These are phyloP conservation scores for Pimpla rufipes DNA, from an alignment of 2,888 invertebrate species.

Conservation along the genomic window DNA sequence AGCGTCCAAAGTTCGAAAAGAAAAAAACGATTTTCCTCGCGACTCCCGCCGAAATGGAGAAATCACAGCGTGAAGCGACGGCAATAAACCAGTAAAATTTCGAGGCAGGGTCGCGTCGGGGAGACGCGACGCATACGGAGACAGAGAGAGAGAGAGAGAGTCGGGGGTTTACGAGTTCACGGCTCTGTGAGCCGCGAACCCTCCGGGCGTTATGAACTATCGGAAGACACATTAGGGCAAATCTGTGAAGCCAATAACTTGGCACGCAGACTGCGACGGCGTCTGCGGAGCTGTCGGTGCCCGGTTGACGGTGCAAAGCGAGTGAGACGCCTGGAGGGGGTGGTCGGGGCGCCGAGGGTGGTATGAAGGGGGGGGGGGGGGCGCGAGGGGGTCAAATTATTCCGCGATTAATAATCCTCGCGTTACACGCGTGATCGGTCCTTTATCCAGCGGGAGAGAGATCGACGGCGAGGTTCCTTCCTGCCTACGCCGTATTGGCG, in stretches of 20 bases:
- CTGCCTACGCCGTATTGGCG: constrained; percentile 18
- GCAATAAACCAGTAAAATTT: constrained; percentile 4
- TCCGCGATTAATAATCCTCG: constrained; percentile 84
- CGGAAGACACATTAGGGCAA: constrained; percentile 83
- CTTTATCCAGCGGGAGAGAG: constrained; percentile 72
- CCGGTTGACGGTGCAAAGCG: constrained; percentile 36
- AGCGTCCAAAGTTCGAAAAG: too few species aligned
- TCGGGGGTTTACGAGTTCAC: constrained; percentile 72
- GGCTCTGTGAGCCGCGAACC: constrained; percentile 76
- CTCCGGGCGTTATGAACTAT: constrained; percentile 77
- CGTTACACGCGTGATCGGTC: constrained; percentile 83
- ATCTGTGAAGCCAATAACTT: constrained; percentile 83
- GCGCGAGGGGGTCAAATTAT: constrained; percentile 80
- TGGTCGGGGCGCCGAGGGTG: constrained; percentile 17
- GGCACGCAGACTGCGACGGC: constrained; percentile 49
- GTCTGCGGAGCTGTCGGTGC: constrained; percentile 23
- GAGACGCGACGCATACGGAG: background rate
- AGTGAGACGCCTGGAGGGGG: constrained; percentile 21
- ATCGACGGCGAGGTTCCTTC: constrained; percentile 48
- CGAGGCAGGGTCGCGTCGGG: background rate
- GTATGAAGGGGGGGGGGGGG: constrained; percentile 20
- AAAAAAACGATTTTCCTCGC: too few species aligned
- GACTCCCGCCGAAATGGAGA: too few species aligned
- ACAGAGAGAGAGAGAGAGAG: background rate
- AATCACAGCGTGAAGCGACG: too few species aligned